These are phyloP conservation scores for Drosophila lini DNA, from an alignment of 1,140 invertebrate species.

Conservation along the genomic window DNA sequence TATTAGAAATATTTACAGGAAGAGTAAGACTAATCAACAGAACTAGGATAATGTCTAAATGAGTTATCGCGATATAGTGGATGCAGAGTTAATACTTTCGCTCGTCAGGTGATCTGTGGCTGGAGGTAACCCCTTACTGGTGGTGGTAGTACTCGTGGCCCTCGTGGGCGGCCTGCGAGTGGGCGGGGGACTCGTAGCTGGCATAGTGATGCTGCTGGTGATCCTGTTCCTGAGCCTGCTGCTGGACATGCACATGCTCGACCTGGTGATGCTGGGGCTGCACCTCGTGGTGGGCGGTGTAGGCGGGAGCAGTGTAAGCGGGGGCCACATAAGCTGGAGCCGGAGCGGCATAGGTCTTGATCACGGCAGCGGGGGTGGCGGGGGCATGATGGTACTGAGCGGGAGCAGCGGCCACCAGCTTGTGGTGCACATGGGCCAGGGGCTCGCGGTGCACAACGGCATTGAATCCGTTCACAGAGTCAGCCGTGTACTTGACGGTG, in stretches of 20 bases:
- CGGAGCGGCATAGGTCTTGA: constrained; percentile 57
- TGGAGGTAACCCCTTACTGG: constrained; percentile 31
- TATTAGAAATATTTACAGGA: constrained; percentile 68
- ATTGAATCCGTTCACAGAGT: constrained; percentile 84
- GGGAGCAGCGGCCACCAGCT: constrained; percentile 59
- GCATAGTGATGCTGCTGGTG: constrained; percentile 65
- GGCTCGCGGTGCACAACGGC: constrained; percentile 84
- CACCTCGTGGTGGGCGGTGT: constrained; percentile 48
- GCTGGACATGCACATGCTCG: constrained; percentile 13
- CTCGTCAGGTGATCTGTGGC: constrained; percentile 24
- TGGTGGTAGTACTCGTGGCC: constrained; percentile 74
- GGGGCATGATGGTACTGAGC: constrained; percentile 65
- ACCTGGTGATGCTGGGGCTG: constrained; percentile 53
- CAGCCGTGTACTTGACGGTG: constrained; percentile 84
- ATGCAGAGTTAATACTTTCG: constrained; percentile 67
- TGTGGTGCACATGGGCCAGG: constrained; percentile 69
- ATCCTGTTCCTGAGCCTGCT: constrained; percentile 46
- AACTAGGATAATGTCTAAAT: constrained; percentile 25
- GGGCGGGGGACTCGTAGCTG: constrained; percentile 68
- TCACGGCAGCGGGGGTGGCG: constrained; percentile 41
- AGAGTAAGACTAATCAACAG: constrained; percentile 61
- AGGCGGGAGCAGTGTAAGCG: constrained; percentile 43
- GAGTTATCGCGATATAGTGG: constrained; percentile 35
- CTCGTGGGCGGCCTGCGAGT: constrained; percentile 62
- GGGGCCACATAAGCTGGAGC: constrained; percentile 56